phyloP scores from a whole-genome alignment of 1,140 invertebrate genomes.

The Drosophila micromelanica region DNA sequence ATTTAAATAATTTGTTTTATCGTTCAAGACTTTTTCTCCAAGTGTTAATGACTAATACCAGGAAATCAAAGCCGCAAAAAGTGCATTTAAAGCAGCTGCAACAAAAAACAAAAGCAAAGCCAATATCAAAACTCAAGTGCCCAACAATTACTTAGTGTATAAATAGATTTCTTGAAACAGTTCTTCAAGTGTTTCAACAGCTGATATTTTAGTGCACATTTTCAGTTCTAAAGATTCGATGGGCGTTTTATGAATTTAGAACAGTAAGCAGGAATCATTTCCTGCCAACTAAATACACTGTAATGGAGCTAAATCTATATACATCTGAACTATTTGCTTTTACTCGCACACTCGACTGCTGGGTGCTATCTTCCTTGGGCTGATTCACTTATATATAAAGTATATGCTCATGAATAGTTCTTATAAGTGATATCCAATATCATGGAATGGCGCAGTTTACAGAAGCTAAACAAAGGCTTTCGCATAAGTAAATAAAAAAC shows the following conservation, averaged over 20 bases:
- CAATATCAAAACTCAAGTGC: background rate
- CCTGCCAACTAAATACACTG: too few species aligned
- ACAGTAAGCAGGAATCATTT: background rate
- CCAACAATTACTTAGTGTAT: too few species aligned
- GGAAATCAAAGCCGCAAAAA: background rate
- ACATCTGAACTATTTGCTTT: background rate
- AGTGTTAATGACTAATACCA: background rate
- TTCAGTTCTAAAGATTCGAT: background rate
- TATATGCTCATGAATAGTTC: background rate
- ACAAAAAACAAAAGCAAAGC: too few species aligned
- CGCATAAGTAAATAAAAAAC: conserved; percentile 1
- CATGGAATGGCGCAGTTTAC: conserved; percentile 27
- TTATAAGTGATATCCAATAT: conserved; percentile 13
- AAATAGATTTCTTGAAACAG: background rate
- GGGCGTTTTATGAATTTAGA: too few species aligned
- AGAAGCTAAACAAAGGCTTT: conserved; percentile 23
- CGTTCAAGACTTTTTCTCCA: too few species aligned
- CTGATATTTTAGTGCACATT: background rate
- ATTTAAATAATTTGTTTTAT: too few species aligned
- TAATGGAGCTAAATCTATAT: background rate
- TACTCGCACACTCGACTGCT: background rate
- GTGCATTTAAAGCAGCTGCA: background rate
- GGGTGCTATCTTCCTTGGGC: background rate
- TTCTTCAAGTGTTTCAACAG: background rate
- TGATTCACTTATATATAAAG: background rate